Evolutionary conservation across 2,888 invertebrate genomes (phyloP).

Genomic region (Neuroscelio doddi): DNA sequence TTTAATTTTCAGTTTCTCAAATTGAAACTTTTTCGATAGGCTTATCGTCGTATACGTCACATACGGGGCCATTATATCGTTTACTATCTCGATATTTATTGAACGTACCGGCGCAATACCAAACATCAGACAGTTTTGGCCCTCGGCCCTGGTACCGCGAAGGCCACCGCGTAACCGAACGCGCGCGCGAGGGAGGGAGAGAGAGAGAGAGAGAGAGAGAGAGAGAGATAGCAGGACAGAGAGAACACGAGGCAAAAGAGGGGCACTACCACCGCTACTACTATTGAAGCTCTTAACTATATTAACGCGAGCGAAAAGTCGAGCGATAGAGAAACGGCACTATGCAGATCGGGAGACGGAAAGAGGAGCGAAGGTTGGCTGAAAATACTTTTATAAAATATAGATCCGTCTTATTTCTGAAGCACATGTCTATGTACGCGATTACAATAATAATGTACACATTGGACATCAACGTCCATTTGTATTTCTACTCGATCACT

Average conservation of each 20-base stretch:
- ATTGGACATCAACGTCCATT: conserved; percentile 26
- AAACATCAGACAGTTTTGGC: conserved; percentile 62
- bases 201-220: conserved; percentile 9
- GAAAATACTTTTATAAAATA: conserved; percentile 67
- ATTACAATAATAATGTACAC: conserved; percentile 24
- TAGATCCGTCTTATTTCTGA: conserved; percentile 59
- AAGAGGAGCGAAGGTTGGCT: conserved; percentile 64
- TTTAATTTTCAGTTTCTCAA: no score
- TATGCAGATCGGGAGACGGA: conserved; percentile 13
- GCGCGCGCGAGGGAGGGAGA: conserved; percentile 4
- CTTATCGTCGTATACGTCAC: no score
- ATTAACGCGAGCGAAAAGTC: conserved; percentile 51
- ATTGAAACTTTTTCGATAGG: no score
- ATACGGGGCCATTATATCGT: conserved; percentile 54
- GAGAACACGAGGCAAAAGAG: conserved; percentile 29
- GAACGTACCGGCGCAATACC: conserved; percentile 54
- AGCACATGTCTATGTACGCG: conserved; percentile 42
- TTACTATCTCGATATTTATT: conserved; percentile 54
- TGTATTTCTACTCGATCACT: no score
- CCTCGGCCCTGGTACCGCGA: conserved; percentile 64
- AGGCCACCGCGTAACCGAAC: conserved; percentile 59
- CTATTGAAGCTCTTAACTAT: conserved; percentile 55
- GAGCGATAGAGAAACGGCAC: conserved; percentile 39
- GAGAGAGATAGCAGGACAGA: conserved; percentile 31
- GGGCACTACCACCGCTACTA: conserved; percentile 23